A percentile compares a stretch with the other conserved stretches of the same genome.
Evolutionary conservation across 2,888 invertebrate species (phyloP).

Genomic region (Aphodius sticticus): DNA sequence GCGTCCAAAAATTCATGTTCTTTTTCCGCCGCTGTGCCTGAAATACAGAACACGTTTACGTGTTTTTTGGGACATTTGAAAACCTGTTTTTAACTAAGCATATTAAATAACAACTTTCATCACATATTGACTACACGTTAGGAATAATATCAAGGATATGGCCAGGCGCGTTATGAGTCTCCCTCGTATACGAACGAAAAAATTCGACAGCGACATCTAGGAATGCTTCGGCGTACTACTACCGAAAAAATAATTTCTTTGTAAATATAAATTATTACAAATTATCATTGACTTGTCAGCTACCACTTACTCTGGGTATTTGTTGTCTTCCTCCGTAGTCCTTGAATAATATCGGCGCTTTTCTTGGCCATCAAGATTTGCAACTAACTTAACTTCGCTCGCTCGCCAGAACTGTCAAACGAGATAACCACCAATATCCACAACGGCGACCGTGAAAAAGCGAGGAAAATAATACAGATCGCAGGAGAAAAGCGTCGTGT

Average conservation of each 20-base stretch:
- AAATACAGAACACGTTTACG: no score
- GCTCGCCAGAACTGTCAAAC: constrained; percentile 16
- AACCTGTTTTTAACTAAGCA: no score
- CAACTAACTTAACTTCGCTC: background rate
- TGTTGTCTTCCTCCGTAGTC: no score
- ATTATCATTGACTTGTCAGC: background rate
- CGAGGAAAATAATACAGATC: constrained; percentile 33
- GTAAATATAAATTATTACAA: background rate
- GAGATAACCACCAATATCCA: constrained; percentile 45
- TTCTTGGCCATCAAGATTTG: background rate
- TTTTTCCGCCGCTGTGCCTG: background rate
- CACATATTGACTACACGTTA: no score
- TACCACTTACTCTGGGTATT: no score
- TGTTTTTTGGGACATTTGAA: no score
- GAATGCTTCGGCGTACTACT: background rate
- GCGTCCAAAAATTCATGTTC: constrained; percentile 37
- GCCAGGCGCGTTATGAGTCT: background rate
- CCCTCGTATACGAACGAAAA: background rate
- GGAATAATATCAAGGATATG: no score
- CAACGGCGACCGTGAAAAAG: background rate
- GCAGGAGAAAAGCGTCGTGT: constrained; percentile 22
- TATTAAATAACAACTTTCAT: no score
- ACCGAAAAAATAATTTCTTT: background rate
- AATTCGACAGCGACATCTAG: background rate
- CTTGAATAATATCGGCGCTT: no score